phyloP scores from a whole-genome alignment of 2,888 invertebrate genomes.

The Hypsopygia costalis region DNA sequence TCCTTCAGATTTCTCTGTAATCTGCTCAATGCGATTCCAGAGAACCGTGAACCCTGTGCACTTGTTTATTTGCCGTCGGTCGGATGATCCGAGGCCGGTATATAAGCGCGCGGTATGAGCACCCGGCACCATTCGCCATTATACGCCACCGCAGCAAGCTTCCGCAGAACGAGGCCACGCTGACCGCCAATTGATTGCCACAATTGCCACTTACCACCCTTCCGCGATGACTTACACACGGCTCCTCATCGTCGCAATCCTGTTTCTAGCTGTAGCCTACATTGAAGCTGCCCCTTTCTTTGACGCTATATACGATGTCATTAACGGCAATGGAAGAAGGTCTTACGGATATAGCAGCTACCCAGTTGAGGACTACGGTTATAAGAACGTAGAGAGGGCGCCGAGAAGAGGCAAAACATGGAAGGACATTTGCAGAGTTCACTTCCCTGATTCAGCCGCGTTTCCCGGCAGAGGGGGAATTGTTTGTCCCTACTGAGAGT shows the following conservation, averaged over 20 bases:
- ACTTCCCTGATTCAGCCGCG: constrained; percentile 78
- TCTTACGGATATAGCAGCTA: constrained; percentile 56
- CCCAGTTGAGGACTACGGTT: constrained; percentile 38
- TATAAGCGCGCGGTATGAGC: constrained; percentile 64
- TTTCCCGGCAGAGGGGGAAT: constrained; percentile 74
- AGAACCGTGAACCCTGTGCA: constrained; percentile 71
- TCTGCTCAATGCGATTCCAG: constrained; percentile 61
- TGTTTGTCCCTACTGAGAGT: constrained; percentile 82
- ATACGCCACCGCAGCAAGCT: constrained; percentile 63
- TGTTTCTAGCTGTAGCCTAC: constrained; percentile 30
- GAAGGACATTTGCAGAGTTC: constrained; percentile 85
- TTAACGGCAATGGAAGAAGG: constrained; percentile 60
- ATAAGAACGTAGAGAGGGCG: constrained; percentile 33
- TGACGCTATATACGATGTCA: constrained; percentile 69
- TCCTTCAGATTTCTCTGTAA: constrained; percentile 47
- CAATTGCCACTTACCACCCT: constrained; percentile 61
- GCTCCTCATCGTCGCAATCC: constrained; percentile 37
- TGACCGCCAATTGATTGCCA: constrained; percentile 68
- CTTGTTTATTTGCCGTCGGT: constrained; percentile 62
- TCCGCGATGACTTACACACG: constrained; percentile 64
- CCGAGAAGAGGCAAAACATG: constrained; percentile 73
- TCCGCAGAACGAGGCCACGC: constrained; percentile 63
- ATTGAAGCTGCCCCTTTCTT: constrained; percentile 62
- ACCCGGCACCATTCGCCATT: constrained; percentile 75
- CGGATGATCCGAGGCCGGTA: constrained; percentile 75